phyloP scores from a whole-genome alignment of 2,888 invertebrate genomes.

The Ptychoptera albimana region DNA sequence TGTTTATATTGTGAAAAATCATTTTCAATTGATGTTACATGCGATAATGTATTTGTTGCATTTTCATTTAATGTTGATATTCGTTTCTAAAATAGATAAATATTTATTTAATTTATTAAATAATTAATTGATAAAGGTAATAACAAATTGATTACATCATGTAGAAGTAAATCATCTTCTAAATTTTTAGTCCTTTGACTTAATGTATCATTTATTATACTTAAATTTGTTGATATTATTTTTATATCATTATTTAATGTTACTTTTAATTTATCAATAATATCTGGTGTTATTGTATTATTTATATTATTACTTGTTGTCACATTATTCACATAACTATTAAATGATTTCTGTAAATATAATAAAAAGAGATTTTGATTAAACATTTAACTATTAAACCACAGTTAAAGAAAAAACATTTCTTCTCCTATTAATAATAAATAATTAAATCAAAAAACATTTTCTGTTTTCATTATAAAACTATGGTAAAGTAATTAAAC shows the following conservation, averaged over 20 bases:
- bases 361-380: background rate
- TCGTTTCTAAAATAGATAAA: conserved; percentile 16
- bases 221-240: conserved; percentile 17
- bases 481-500: too few relatives aligned
- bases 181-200: conserved; percentile 21
- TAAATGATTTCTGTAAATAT: conserved; percentile 13
- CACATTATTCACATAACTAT: conserved; percentile 13
- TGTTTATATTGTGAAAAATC: conserved; percentile 24
- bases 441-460: too few relatives aligned
- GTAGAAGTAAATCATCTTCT: conserved; percentile 18
- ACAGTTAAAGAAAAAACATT: too few relatives aligned
- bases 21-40: conserved; percentile 24
- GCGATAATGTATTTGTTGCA: conserved; percentile 24
- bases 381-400: too few relatives aligned
- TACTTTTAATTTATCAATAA: conserved; percentile 15
- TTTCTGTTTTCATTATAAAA: too few relatives aligned
- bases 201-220: conserved; percentile 21
- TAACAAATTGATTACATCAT: conserved; percentile 17
- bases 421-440: too few relatives aligned
- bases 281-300: conserved; percentile 16
- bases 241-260: conserved; percentile 16
- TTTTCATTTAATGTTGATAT: conserved; percentile 23
- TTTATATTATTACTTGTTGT: conserved; percentile 11
- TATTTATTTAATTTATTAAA: background rate
- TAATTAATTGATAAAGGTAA: background rate